These are phyloP conservation scores for Bradypodion ventrale DNA, from an alignment of 2,797 vertebrate species.

Conservation along the genomic window DNA sequence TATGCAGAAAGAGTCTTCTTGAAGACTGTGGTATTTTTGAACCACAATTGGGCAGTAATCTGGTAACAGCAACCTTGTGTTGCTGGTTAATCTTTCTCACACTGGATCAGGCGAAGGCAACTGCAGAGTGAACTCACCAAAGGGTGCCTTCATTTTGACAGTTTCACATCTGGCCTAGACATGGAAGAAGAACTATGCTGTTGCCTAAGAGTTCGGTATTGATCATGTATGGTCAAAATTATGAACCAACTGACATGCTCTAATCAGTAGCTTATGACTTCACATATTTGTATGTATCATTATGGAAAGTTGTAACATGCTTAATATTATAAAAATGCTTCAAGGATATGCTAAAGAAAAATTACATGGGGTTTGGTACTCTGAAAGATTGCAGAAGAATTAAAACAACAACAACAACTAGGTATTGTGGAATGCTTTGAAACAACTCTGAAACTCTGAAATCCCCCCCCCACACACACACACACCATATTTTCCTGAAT, in stretches of 20 bases:
- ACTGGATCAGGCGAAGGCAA: too few relatives aligned
- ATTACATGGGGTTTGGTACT: background rate
- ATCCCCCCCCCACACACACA: too few relatives aligned
- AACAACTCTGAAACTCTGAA: rapidly evolving
- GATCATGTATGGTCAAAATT: background rate
- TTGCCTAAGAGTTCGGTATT: background rate
- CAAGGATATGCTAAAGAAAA: background rate
- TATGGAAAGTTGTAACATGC: slow-evolving; percentile 4
- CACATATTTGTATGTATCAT: background rate
- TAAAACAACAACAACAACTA: background rate
- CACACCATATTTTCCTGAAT: too few relatives aligned
- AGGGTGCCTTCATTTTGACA: too few relatives aligned
- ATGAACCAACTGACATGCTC: background rate
- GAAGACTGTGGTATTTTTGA: too few relatives aligned
- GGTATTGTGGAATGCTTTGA: background rate
- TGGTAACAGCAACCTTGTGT: too few relatives aligned
- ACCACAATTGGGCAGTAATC: too few relatives aligned
- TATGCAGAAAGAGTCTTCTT: too few relatives aligned
- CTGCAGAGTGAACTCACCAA: too few relatives aligned
- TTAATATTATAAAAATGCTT: background rate
- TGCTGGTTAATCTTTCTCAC: too few relatives aligned
- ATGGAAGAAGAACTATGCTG: too few relatives aligned
- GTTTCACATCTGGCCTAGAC: too few relatives aligned
- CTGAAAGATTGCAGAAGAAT: background rate
- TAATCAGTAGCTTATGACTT: rapidly evolving